Percentiles rank a stretch among this genome's conserved stretches.
Evolutionary conservation across 2,888 invertebrate genomes (phyloP).

Genomic region (Coelopa pilipes): DNA sequence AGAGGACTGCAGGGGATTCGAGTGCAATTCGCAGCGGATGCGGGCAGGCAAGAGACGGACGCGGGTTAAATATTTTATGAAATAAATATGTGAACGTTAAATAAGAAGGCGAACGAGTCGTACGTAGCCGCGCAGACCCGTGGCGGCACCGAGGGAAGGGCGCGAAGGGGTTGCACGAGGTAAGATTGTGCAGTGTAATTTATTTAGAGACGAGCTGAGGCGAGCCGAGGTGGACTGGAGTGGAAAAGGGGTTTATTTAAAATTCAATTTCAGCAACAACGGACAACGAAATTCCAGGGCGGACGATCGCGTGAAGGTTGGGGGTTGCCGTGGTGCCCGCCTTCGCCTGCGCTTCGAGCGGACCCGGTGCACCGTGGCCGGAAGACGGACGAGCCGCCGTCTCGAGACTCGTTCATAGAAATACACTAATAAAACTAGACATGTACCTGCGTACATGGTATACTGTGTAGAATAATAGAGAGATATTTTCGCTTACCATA

Average conservation of each 20-base stretch:
- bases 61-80: constrained; percentile 55
- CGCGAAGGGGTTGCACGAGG: constrained; percentile 34
- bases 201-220: constrained; percentile 58
- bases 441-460: no score
- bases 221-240: constrained; percentile 43
- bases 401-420: constrained; percentile 17
- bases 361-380: background rate
- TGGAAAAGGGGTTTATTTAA: constrained; percentile 60
- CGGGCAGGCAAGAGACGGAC: background rate
- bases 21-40: background rate
- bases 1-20: background rate
- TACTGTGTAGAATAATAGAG: no score
- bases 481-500: constrained; percentile 58
- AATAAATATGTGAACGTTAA: constrained; percentile 49
- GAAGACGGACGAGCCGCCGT: background rate
- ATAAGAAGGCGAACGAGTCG: constrained; percentile 19
- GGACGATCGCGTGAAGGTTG: background rate
- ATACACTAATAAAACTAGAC: constrained; percentile 9
- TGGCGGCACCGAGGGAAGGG: background rate
- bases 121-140: constrained; percentile 37
- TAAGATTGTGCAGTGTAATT: constrained; percentile 55
- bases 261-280: constrained; percentile 62
- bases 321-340: background rate
- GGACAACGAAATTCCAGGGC: background rate
- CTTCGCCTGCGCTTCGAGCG: no score